A percentile compares a stretch with the other conserved stretches of the same genome.
Evolutionary conservation across 64 coral and sea anemone genomes (phyloP).

Genomic region (Trachythela sp.): DNA sequence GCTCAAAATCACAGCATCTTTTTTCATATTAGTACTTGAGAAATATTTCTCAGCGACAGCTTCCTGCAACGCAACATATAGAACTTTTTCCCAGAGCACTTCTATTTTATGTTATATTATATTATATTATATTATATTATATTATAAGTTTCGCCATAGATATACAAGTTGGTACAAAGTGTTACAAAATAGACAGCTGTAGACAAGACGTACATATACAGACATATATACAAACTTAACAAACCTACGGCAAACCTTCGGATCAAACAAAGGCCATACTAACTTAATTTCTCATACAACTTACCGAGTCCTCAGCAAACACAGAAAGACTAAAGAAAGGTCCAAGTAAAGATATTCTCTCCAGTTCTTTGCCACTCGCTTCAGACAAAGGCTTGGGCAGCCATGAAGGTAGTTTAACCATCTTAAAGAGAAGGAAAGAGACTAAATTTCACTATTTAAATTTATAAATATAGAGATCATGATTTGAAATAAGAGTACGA

Average conservation of each 20-base stretch:
- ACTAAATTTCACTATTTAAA: background rate
- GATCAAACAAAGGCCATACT: no score
- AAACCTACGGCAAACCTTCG: no score
- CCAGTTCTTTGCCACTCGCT: conserved; percentile 78
- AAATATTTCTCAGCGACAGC: conserved; percentile 79
- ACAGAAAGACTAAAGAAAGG: conserved; percentile 82
- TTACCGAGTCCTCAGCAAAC: conserved; percentile 87
- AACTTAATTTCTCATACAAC: no score
- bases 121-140: no score
- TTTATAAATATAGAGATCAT: background rate
- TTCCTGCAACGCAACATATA: conserved; percentile 51
- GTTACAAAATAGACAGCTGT: no score
- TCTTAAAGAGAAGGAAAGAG: conserved; percentile 16
- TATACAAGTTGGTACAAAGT: no score
- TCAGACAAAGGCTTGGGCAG: conserved; percentile 67
- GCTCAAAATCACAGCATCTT: conserved; percentile 61
- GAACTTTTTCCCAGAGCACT: no score
- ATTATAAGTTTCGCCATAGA: no score
- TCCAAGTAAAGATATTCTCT: conserved; percentile 81
- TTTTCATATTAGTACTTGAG: conserved; percentile 52
- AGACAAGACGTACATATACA: no score
- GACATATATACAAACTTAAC: no score
- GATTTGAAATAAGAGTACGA: no score
- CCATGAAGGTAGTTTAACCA: conserved; percentile 75
- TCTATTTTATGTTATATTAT: no score